Evolutionary conservation across 2,888 invertebrate genomes (phyloP), one percentile per base, ranked within the genome.

Genomic region (Cataglyphis albicans): DNA sequence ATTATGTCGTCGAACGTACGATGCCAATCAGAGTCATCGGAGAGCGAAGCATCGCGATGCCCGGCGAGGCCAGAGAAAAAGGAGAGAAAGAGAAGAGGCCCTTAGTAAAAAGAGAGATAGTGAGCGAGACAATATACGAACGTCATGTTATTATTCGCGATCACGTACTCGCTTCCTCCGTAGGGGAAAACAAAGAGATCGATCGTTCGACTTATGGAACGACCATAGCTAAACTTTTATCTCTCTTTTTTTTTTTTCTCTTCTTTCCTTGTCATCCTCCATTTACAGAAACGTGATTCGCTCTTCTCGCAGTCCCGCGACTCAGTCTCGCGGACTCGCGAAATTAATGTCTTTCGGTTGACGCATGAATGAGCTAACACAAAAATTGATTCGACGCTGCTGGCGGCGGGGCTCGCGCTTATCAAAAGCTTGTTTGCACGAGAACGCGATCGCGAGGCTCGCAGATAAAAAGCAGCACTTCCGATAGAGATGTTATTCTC

Each of bases 181-280:
- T 78, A 78, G 68, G 78, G 78, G 68, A 68, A 78, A 78, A 78
- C 68, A 78, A 67, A 78, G 78, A 78, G 78, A 78, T 78, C 78
- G 78, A 68, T 78, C 55, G 76, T 15, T 38, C 75, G 65, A 76
- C 55, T 76, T 65, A 52, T 29, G 65, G 29, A 29, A 67, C 76
- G 41, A 78, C 32, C 59, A 59, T 44, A 78, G 41, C 78, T 57
- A 6, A 44, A 9, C 29, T 3, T 63, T 9, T 21, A 21, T 35
- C 2, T 29, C 25, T 48, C 29, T 38, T 18, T 67, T 12, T 25
- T 38, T 18, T 67, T 12, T 25, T n/a, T 21, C 29, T 44, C 21
- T 48, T 15, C 52, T 59, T 25, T n/a, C 7, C 32, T 6, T 61
- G n/a, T 52, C 21, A 48, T 18, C 35, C 15, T 10, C 12, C 64